Evolutionary conservation across 2,888 invertebrate genomes (phyloP), one percentile per base, ranked within the genome.

Genomic region (Catocala sponsa): DNA sequence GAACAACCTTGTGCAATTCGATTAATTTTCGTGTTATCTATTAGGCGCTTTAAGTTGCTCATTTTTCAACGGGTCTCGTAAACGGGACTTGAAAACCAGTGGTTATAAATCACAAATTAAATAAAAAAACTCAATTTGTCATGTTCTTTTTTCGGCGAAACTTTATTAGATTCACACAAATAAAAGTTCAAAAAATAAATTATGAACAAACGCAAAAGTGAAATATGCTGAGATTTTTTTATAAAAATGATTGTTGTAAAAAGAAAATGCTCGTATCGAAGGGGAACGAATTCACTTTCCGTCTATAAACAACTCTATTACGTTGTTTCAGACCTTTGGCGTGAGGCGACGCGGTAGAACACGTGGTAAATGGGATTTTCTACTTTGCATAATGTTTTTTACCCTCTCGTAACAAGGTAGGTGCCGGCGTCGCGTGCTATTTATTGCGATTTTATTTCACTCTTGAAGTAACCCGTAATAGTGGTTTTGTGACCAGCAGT

Each of bases 371-470:
- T 89, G 81, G 80, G 85, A 86, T 89, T 89, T 86, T 84, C 82
- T 87, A 87, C 84, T 90, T 89, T 89, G 82, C 90, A 90, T 90
- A 89, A 89, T 85, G 85, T 84, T 84, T 79, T 74, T 79, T 78
- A 73, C 71, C 76, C 73, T 78, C 70, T 73, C 68, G 62, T 65
- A 59, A 62, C 67, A 57, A 68, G 69, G 68, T 72, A 66, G 70
- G 67, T 53, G 57, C 55, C 58, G 60, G 13, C 32, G 42, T 57
- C 68, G 68, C 63, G 70, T 62, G 63, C 49, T 63, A 48, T 68
- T 76, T 68, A 69, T 70, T 71, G 65, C 50, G 55, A 58, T 48
- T 72, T 66, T 72, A 72, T 74, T 72, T 57, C 55, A 74, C 63
- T 69, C 65, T 63, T 56, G 59, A 51, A 49, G 53, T 65, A 68